Evolutionary conservation across 1,140 invertebrate species (phyloP), one percentile per base, ranked within the genome.

Genomic region (Drosophila sulfurigaster): DNA sequence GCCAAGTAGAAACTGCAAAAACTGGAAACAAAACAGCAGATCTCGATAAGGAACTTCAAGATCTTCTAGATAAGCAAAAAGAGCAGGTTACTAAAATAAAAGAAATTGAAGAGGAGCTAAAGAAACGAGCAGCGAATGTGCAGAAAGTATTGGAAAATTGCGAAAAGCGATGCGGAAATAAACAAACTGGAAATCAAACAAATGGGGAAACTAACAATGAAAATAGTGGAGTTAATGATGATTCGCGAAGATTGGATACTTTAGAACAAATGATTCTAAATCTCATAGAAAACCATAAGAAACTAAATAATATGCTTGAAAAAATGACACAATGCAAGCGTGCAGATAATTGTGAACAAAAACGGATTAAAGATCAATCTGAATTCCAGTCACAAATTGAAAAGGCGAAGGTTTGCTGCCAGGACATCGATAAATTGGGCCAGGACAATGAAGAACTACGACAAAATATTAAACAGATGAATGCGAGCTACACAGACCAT

Each of bases 31-130:
- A 54, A 30, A 3, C 25, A 0, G 52, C 25, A 0, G 8, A 56
- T 0, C 10, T 75, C 1, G 30, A 75, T 3, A 51, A 30, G 0
- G 45, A 78, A 10, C 15, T 82, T 0, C 41, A 68, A 3, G 38
- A 75, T 0, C 7, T 82, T 0, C 20, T 38, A 7, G 11, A 30
- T 1, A 65, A 58, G 2, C 75, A 70, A 66, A 46, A 49, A 2
- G 38, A 58, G 8, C 71, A 78, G 3, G 45, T 51, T 2, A 13
- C 13, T 0, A 7, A 6, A 5, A 11, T 65, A 16, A 49, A 20
- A 8, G 5, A 46, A 0, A 8, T 65, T 1, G 8, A 25, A 16
- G 30, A 30, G 5, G 41, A 32, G 10, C 8, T 46, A 1, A 4
- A 45, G 15, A 13, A 52, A 2, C n/a, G 13, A 25, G 15, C 11